Conservation (phyloP, 92 coral and sea anemone species). For the Galaxea fascicularis region DNA sequence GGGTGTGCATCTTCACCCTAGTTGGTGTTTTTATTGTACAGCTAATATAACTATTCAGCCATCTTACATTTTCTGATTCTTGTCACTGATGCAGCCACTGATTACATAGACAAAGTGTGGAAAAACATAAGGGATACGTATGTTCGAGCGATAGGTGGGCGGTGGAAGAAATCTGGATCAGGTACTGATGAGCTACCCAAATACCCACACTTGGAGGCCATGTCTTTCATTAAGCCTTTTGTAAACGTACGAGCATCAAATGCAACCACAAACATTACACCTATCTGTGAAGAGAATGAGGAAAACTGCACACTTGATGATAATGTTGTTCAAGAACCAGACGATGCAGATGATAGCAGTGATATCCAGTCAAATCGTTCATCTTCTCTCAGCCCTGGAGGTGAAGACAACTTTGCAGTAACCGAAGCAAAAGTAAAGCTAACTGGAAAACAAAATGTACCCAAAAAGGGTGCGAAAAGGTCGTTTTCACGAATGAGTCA, state of each 20-base stretch:
- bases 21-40: too few relatives aligned
- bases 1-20: too few relatives aligned
- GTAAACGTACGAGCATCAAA: constrained; percentile 39
- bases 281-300: too few relatives aligned
- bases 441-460: constrained; percentile 11
- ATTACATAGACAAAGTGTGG: constrained; percentile 76
- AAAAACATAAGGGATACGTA: constrained; percentile 69
- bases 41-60: too few relatives aligned
- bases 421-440: background rate
- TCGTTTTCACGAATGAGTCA: background rate
- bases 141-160: too few relatives aligned
- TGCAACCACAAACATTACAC: constrained; percentile 9
- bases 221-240: constrained; percentile 56
- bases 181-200: too few relatives aligned
- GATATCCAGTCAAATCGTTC: too few relatives aligned
- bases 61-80: too few relatives aligned
- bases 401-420: constrained; percentile 1
- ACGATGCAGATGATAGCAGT: too few relatives aligned
- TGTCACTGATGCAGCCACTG: constrained; percentile 45
- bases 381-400: background rate
- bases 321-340: too few relatives aligned
- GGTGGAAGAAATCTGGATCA: too few relatives aligned
- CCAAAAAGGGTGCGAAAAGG: constrained; percentile 18
- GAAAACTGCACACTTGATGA: too few relatives aligned
- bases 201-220: constrained; percentile 41